phyloP scores from a whole-genome alignment of 2,888 invertebrate genomes.

The Kuschelorhynchus macadamiae region DNA sequence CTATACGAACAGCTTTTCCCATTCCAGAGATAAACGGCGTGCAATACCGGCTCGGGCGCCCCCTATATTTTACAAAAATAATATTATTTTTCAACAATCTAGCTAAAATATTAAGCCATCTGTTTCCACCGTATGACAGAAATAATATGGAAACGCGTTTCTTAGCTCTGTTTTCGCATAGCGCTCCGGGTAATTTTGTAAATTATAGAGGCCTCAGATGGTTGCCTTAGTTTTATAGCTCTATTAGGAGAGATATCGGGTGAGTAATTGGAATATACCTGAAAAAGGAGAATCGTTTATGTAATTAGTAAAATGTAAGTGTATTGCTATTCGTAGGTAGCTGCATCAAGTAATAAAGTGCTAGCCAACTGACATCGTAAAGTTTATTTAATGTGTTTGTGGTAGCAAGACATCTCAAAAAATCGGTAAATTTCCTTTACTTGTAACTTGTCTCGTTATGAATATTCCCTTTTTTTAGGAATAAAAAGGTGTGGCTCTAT shows the following conservation, averaged over 20 bases:
- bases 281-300: no score
- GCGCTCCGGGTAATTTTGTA: constrained; percentile 31
- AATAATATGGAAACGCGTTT: constrained; percentile 36
- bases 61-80: constrained; percentile 32
- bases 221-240: constrained; percentile 29
- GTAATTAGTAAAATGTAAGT: no score
- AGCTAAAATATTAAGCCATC: constrained; percentile 37
- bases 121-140: constrained; percentile 23
- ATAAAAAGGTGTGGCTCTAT: no score
- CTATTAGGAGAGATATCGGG: constrained; percentile 27
- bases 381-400: no score
- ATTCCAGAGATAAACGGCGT: background rate
- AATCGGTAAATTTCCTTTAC: no score
- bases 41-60: background rate
- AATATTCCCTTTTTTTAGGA: no score
- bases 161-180: constrained; percentile 26
- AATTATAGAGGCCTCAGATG: constrained; percentile 38
- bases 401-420: no score
- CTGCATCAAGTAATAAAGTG: no score
- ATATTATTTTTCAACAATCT: constrained; percentile 33
- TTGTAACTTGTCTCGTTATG: no score
- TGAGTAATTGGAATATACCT: background rate
- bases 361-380: no score
- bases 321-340: no score
- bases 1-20: no score